A percentile compares a stretch with the other conserved stretches of the same genome.
Conservation (phyloP, 2,797 vertebrate genomes). For the Typhlichthys subterraneus region DNA sequence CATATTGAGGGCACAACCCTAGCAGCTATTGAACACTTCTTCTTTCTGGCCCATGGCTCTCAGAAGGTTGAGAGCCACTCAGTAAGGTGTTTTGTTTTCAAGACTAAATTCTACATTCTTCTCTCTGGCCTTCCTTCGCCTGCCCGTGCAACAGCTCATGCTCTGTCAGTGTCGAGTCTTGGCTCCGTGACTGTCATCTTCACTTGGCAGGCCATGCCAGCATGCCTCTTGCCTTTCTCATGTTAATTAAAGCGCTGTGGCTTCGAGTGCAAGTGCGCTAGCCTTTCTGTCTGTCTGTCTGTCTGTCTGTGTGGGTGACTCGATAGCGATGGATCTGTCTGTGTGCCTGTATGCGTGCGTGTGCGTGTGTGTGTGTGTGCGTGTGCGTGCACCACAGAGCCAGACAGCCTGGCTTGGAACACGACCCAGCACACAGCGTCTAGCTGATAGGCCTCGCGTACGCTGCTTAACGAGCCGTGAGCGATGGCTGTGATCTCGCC, state of each 20-base stretch:
- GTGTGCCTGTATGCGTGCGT: constrained; percentile 1
- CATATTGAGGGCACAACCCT: too few relatives aligned
- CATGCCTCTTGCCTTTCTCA: neutral
- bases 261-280: neutral
- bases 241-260: neutral
- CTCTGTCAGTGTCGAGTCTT: constrained; percentile 4
- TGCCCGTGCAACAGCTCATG: constrained; percentile 25
- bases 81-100: too few relatives aligned
- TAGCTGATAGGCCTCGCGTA: constrained; percentile 66
- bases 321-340: constrained; percentile 4
- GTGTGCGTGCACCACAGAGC: constrained; percentile 45
- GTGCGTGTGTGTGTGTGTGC: constrained; percentile 6
- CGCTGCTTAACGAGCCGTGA: constrained; percentile 76
- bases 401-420: constrained; percentile 63
- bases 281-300: neutral
- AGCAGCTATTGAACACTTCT: too few relatives aligned
- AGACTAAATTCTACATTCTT: neutral
- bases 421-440: constrained; percentile 53
- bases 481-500: constrained; percentile 73
- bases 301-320: neutral
- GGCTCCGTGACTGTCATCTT: constrained; percentile 2
- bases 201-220: constrained; percentile 11
- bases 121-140: constrained; percentile 6
- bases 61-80: too few relatives aligned
- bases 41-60: too few relatives aligned